Conservation (phyloP, 1,140 invertebrate genomes). For the Cardiocondyla obscurior region DNA sequence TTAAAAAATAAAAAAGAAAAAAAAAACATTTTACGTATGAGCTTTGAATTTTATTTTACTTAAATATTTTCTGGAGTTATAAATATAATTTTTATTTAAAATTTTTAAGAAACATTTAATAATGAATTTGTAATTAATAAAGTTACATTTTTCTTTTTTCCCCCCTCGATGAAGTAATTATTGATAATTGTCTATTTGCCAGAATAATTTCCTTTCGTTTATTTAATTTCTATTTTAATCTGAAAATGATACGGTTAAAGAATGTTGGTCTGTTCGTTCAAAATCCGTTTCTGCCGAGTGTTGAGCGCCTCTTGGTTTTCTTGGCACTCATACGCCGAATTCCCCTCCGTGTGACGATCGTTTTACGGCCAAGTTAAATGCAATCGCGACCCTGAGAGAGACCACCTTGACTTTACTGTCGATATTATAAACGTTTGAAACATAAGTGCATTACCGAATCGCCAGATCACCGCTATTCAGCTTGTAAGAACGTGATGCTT, state of each 20-base stretch:
- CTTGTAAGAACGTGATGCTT: not conserved
- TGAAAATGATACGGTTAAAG: constrained; percentile 1
- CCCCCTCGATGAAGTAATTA: not conserved
- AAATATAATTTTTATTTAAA: not conserved
- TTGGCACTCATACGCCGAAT: constrained; percentile 57
- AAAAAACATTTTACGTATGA: not conserved
- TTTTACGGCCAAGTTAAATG: constrained; percentile 71
- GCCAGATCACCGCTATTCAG: not conserved
- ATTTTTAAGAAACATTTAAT: not conserved
- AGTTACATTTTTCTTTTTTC: not conserved
- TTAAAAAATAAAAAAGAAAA: too few species aligned
- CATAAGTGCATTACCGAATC: not conserved
- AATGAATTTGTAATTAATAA: not conserved
- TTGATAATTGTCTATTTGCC: not conserved
- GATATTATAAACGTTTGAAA: constrained; percentile 45
- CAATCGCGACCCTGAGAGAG: constrained; percentile 72
- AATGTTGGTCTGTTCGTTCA: constrained; percentile 8
- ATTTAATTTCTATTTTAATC: not conserved
- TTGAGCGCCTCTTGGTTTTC: constrained; percentile 24
- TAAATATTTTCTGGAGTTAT: too few species aligned
- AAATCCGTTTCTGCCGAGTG: not conserved
- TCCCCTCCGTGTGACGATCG: constrained; percentile 68
- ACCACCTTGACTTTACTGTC: constrained; percentile 66
- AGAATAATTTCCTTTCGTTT: not conserved
- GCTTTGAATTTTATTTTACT: not conserved